Conservation (phyloP, 2,888 invertebrate species). For the Ennomos fuscantarius region DNA sequence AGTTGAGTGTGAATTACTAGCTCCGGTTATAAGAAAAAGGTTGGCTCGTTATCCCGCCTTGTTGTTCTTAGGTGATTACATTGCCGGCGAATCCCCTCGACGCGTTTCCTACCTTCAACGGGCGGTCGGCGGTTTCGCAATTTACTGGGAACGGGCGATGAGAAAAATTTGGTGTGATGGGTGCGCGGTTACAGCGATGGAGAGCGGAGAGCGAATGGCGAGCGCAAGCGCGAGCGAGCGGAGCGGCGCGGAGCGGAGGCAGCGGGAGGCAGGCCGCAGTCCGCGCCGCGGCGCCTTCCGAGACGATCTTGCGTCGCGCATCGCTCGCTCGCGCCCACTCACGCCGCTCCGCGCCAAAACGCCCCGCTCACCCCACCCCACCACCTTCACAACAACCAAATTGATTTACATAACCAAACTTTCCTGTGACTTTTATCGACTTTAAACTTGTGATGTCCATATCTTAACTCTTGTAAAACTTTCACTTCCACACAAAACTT, state of each 20-base stretch:
- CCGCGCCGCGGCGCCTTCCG: slow-evolving; percentile 60
- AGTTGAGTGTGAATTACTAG: slow-evolving; percentile 65
- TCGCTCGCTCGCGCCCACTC: slow-evolving; percentile 47
- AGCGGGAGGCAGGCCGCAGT: slow-evolving; percentile 49
- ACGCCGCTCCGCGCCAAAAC: slow-evolving; percentile 41
- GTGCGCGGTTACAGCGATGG: slow-evolving; percentile 43
- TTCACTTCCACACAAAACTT: slow-evolving; percentile 19
- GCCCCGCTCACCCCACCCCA: slow-evolving; percentile 45
- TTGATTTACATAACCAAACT: slow-evolving; percentile 71
- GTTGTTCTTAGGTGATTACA: slow-evolving; percentile 74
- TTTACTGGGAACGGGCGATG: slow-evolving; percentile 72
- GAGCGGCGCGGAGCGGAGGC: slow-evolving; percentile 44
- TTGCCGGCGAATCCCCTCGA: slow-evolving; percentile 66
- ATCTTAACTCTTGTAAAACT: slow-evolving; percentile 26
- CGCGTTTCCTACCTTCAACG: slow-evolving; percentile 66
- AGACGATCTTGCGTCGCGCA: slow-evolving; percentile 53
- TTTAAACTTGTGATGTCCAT: slow-evolving; percentile 42
- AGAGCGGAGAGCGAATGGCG: slow-evolving; percentile 40
- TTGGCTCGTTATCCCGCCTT: slow-evolving; percentile 68
- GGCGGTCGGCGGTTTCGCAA: slow-evolving; percentile 75
- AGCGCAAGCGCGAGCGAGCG: slow-evolving; percentile 59
- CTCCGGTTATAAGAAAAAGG: slow-evolving; percentile 57
- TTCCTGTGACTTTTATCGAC: slow-evolving; percentile 56
- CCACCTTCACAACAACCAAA: slow-evolving; percentile 63
- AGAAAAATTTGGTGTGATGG: slow-evolving; percentile 75